A percentile compares a stretch with the other conserved stretches of the same genome.
These are phyloP conservation scores for Brachionus plicatilis DNA, from an alignment of 1,140 invertebrate species.

Conservation along the genomic window DNA sequence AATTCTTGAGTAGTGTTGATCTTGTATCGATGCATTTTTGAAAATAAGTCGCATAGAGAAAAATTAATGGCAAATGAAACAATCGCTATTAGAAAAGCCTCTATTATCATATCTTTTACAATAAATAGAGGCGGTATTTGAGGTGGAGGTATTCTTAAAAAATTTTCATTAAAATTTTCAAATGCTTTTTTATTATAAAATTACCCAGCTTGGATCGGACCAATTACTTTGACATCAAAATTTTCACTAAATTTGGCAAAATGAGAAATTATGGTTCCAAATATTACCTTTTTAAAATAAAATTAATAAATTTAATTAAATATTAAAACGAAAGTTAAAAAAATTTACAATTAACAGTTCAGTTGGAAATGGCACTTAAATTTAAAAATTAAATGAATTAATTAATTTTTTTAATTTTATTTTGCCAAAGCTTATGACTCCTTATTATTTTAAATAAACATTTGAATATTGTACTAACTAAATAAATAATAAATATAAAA, in stretches of 20 bases:
- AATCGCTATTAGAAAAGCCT: background rate
- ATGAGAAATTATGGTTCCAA: conserved; percentile 40
- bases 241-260: background rate
- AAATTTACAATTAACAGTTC: conserved; percentile 53
- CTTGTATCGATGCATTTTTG: background rate
- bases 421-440: background rate
- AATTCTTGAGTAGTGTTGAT: conserved; percentile 53
- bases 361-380: conserved; percentile 49
- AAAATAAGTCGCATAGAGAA: conserved; percentile 16
- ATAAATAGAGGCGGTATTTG: background rate
- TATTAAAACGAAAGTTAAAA: background rate
- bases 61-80: conserved; percentile 24
- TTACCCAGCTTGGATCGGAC: background rate
- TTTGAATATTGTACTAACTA: background rate
- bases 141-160: conserved; percentile 1
- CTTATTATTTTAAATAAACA: too few relatives aligned
- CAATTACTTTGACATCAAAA: conserved; percentile 11
- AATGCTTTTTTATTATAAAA: background rate
- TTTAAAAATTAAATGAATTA: background rate
- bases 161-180: background rate
- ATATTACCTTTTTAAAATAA: conserved; percentile 39
- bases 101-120: background rate
- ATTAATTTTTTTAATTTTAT: background rate
- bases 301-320: background rate
- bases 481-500: background rate